A percentile compares a stretch with the other conserved stretches of the same genome.
phyloP scores from a whole-genome alignment of 2,888 invertebrate genomes.

The Pandemis heparana region DNA sequence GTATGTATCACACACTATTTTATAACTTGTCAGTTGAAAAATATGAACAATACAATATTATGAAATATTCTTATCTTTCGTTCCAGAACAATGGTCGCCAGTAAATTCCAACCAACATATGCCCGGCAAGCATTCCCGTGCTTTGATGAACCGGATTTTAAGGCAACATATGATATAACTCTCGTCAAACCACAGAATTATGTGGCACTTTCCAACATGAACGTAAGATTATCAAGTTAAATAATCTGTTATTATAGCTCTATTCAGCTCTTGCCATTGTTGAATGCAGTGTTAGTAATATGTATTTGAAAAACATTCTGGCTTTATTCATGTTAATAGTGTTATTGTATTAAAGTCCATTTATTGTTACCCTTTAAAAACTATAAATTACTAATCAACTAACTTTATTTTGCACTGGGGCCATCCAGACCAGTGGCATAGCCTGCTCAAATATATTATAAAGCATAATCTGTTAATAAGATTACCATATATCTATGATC shows the following conservation, averaged over 20 bases:
- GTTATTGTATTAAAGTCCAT: too few relatives aligned
- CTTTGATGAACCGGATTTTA: slow-evolving; percentile 97
- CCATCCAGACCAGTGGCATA: too few relatives aligned
- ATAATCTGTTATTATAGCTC: not conserved
- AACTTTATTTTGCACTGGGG: too few relatives aligned
- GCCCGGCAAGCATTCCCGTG: slow-evolving; percentile 97
- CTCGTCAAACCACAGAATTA: slow-evolving; percentile 91
- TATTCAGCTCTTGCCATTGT: not conserved
- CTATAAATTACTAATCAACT: too few relatives aligned
- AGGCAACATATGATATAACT: slow-evolving; percentile 93
- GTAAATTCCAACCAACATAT: slow-evolving; percentile 98
- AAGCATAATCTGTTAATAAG: too few relatives aligned
- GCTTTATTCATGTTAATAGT: too few relatives aligned
- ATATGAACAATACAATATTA: not conserved
- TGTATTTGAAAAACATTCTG: too few relatives aligned
- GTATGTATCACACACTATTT: slow-evolving; percentile 55
- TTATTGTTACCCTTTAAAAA: too few relatives aligned
- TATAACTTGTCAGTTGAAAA: not conserved
- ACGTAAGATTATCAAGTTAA: slow-evolving; percentile 78
- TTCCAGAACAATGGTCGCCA: slow-evolving; percentile 92
- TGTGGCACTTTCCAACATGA: slow-evolving; percentile 95
- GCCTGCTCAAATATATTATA: too few relatives aligned
- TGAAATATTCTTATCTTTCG: not conserved
- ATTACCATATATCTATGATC: too few relatives aligned
- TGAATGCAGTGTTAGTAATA: not conserved